A percentile compares a stretch with the other conserved stretches of the same genome.
phyloP scores from a whole-genome alignment of 1,140 invertebrate species.

The Globodera rostochiensis region DNA sequence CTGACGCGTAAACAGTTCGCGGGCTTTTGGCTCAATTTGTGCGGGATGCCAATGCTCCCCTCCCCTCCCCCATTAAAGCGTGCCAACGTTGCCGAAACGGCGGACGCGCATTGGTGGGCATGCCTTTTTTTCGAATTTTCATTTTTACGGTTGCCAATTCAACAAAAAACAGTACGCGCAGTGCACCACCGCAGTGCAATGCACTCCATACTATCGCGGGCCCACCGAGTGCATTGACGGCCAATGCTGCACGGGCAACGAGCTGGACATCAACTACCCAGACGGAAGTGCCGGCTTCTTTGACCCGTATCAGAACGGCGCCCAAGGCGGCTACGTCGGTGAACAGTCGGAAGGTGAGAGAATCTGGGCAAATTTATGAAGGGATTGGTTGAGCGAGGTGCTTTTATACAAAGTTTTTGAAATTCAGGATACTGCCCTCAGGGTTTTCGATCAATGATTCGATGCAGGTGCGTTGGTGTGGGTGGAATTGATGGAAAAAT shows the following conservation, averaged over 20 bases:
- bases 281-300: constrained; percentile 10
- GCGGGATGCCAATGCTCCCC: neutral
- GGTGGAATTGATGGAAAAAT: neutral
- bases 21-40: constrained; percentile 5
- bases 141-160: no score
- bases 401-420: neutral
- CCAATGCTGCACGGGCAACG: constrained; percentile 31
- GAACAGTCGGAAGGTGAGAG: constrained; percentile 6
- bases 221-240: constrained; percentile 37
- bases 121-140: neutral
- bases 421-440: constrained; percentile 35
- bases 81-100: constrained; percentile 52
- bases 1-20: constrained; percentile 25
- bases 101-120: constrained; percentile 28
- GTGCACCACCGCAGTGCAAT: constrained; percentile 29
- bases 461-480: constrained; percentile 26
- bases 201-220: constrained; percentile 30
- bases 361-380: neutral
- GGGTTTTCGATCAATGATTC: constrained; percentile 28
- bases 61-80: constrained; percentile 28
- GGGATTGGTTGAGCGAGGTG: neutral
- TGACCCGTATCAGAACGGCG: constrained; percentile 16
- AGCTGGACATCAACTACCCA: constrained; percentile 29
- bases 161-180: constrained; percentile 11
- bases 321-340: constrained; percentile 9